Conservation (phyloP, 35 echinoderm and acorn worm genomes). For the Apostichopus japonicus region DNA sequence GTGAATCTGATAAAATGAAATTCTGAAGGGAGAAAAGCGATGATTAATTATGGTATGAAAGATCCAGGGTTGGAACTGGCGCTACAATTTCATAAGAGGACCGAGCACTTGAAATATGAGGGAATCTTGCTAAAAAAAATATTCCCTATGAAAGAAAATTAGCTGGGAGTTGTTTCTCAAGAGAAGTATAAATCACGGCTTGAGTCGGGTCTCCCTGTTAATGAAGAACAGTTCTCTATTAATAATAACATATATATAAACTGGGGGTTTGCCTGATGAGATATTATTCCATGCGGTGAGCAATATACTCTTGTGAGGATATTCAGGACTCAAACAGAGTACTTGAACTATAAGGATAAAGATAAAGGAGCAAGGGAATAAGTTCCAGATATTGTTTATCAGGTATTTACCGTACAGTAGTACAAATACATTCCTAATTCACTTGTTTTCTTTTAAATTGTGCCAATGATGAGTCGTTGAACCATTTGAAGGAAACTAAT, state of each 20-base stretch:
- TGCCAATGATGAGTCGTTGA: too few species aligned
- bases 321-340: too few species aligned
- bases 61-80: slow-evolving; percentile 20
- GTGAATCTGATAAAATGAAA: slow-evolving; percentile 39
- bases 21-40: slow-evolving; percentile 29
- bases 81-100: slow-evolving; percentile 25
- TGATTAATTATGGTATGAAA: slow-evolving; percentile 54
- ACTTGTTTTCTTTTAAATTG: too few species aligned
- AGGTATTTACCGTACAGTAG: too few species aligned
- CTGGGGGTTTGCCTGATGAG: neutral
- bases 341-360: too few species aligned
- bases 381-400: too few species aligned
- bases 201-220: slow-evolving; percentile 40
- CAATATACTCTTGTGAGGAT: neutral
- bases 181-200: slow-evolving; percentile 42
- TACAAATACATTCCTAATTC: too few species aligned
- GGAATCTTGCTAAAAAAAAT: slow-evolving; percentile 12
- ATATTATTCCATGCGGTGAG: too few species aligned
- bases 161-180: slow-evolving; percentile 39
- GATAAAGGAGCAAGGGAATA: too few species aligned
- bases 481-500: too few species aligned
- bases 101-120: slow-evolving; percentile 50
- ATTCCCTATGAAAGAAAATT: slow-evolving; percentile 38
- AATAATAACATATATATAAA: slow-evolving; percentile 29
- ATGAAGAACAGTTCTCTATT: slow-evolving; percentile 31